Evolutionary conservation across 2,888 invertebrate species (phyloP).

Genomic region (Scaeva pyrastri): DNA sequence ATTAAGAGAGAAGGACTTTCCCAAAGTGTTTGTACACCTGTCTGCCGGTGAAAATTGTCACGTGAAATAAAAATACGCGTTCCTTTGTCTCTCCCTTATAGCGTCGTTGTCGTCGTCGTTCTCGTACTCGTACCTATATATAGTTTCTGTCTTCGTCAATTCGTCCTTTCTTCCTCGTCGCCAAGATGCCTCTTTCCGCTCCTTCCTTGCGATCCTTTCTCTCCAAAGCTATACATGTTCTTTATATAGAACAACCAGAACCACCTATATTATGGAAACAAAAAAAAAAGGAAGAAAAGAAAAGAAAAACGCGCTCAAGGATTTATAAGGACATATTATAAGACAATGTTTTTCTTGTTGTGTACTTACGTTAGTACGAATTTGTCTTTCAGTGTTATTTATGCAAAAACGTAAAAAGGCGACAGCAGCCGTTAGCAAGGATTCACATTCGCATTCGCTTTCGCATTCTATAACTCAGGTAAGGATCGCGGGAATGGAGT

Average conservation of each 20-base stretch:
- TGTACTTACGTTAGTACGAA: conserved; percentile 67
- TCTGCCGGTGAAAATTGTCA: conserved; percentile 71
- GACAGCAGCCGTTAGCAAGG: conserved; percentile 63
- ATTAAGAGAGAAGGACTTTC: conserved; percentile 65
- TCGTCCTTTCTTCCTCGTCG: conserved; percentile 13
- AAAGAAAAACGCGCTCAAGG: conserved; percentile 46
- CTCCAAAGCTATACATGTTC: neutral
- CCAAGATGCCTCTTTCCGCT: neutral
- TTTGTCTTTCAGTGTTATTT: conserved; percentile 73
- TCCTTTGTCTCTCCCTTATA: conserved; percentile 21
- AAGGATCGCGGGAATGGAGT: neutral
- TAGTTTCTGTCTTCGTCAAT: conserved; percentile 13
- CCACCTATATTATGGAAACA: neutral
- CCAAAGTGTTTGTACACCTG: conserved; percentile 71
- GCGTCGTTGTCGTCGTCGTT: neutral
- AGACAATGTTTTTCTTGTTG: conserved; percentile 75
- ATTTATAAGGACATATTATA: conserved; percentile 74
- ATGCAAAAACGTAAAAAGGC: conserved; percentile 62
- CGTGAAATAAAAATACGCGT: conserved; percentile 66
- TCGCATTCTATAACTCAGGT: neutral
- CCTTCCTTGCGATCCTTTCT: conserved; percentile 18
- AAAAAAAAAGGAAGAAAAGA: neutral
- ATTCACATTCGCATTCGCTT: conserved; percentile 15
- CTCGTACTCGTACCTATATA: neutral
- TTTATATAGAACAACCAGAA: neutral